Conservation (phyloP, 2,797 vertebrate genomes). For the Eupleurogrammus muticus region DNA sequence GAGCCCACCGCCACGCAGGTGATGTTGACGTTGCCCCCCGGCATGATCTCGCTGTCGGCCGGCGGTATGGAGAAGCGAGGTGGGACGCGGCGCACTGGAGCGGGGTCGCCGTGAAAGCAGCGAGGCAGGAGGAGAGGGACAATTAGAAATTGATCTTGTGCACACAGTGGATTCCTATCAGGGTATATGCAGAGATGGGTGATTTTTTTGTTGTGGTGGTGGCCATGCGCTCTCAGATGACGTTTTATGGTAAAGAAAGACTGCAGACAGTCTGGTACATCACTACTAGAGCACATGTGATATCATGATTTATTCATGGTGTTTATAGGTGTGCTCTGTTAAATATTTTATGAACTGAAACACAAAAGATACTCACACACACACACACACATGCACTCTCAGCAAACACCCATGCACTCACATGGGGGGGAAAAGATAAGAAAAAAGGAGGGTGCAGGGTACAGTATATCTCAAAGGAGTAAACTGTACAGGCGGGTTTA, state of each 20-base stretch:
- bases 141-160: conserved; percentile 38
- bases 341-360: conserved; percentile 73
- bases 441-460: conserved; percentile 7
- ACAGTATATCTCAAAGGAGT: conserved; percentile 45
- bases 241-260: conserved; percentile 52
- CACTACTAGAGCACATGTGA: conserved; percentile 60
- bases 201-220: conserved; percentile 15
- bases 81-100: conserved; percentile 94
- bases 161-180: conserved; percentile 11
- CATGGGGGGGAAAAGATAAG: conserved; percentile 6
- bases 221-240: conserved; percentile 36
- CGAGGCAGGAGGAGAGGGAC: conserved; percentile 18
- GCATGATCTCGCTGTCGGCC: conserved; percentile 98
- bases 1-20: conserved; percentile 98
- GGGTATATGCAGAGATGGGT: not conserved
- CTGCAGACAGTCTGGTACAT: conserved; percentile 46
- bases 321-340: conserved; percentile 64
- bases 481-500: conserved; percentile 50
- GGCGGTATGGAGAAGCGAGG: conserved; percentile 98
- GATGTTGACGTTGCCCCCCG: conserved; percentile 98
- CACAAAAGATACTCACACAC: conserved; percentile 55
- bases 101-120: conserved; percentile 6
- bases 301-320: conserved; percentile 72
- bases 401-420: conserved; percentile 61
- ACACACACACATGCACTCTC: conserved; percentile 20